Conservation (phyloP, 2,113 vertebrate species). For the Heptranchias perlo region DNA sequence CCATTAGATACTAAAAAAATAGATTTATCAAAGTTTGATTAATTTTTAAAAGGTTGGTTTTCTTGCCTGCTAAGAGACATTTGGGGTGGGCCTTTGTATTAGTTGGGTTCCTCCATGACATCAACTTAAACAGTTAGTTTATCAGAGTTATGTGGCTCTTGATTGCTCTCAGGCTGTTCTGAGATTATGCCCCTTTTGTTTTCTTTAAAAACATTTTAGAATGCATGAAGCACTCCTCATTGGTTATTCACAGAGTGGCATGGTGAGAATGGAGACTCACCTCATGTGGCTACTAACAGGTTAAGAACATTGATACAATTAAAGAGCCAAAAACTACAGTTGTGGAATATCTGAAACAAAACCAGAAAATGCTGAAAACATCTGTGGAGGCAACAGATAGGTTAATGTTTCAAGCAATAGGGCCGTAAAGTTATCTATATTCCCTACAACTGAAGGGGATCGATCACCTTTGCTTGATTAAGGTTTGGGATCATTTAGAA, state of each 20-base stretch:
- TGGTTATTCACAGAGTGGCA: too few species aligned
- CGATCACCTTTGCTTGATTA: too few species aligned
- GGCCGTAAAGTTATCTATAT: too few species aligned
- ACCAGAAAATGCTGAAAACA: not conserved
- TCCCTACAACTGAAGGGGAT: not conserved
- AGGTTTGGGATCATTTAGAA: too few species aligned
- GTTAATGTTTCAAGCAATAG: not conserved
- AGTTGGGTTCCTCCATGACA: not conserved
- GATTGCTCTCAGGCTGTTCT: not conserved
- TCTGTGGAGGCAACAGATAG: not conserved
- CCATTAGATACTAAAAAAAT: not conserved
- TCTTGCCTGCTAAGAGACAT: not conserved
- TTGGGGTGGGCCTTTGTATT: not conserved
- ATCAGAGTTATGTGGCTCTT: not conserved
- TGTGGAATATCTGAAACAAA: not conserved
- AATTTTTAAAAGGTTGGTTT: not conserved
- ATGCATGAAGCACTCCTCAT: not conserved
- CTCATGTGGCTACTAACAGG: not conserved
- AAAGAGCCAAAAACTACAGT: not conserved
- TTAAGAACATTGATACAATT: not conserved
- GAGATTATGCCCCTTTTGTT: not conserved
- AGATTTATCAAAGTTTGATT: not conserved
- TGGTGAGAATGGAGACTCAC: not conserved
- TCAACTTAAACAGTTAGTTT: not conserved
- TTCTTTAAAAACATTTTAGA: not conserved